Conservation (phyloP, 2,797 vertebrate species). For the Sylvilagus floridanus region DNA sequence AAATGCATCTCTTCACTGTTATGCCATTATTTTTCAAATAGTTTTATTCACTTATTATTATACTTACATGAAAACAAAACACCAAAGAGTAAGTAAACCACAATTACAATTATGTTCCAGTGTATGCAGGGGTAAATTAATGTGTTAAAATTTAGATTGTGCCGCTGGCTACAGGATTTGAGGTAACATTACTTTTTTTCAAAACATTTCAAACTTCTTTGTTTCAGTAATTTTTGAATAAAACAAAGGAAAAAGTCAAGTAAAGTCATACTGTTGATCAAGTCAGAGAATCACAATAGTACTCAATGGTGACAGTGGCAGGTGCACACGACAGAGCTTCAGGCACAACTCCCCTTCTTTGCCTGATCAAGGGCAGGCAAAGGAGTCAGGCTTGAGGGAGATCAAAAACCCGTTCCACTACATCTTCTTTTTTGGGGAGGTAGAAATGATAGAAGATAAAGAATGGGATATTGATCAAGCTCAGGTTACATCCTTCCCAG, state of each 20-base stretch:
- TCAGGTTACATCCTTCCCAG: slow-evolving; percentile 16
- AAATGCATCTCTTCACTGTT: neutral
- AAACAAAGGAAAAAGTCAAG: slow-evolving; percentile 35
- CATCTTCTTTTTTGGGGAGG: neutral
- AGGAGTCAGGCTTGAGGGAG: neutral
- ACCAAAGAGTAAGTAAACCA: neutral
- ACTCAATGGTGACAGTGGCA: neutral
- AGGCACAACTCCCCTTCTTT: neutral
- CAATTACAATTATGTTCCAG: neutral
- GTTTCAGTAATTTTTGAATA: slow-evolving; percentile 30
- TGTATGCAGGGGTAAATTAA: neutral
- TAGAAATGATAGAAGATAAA: neutral
- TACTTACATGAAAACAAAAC: slow-evolving; percentile 7
- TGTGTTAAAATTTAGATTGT: slow-evolving; percentile 37
- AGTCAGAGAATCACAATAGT: neutral
- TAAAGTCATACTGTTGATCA: neutral
- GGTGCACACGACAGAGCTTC: neutral
- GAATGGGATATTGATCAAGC: neutral
- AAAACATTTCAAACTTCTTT: neutral
- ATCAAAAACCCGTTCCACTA: neutral
- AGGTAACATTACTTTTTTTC: slow-evolving; percentile 13
- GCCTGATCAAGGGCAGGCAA: neutral
- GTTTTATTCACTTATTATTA: neutral
- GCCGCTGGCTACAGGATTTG: neutral
- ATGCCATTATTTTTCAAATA: neutral